Percentiles rank a stretch among this genome's conserved stretches.
These are phyloP conservation scores for Molossus alvarezi DNA, from an alignment of 2,797 vertebrate genomes.

Conservation along the genomic window DNA sequence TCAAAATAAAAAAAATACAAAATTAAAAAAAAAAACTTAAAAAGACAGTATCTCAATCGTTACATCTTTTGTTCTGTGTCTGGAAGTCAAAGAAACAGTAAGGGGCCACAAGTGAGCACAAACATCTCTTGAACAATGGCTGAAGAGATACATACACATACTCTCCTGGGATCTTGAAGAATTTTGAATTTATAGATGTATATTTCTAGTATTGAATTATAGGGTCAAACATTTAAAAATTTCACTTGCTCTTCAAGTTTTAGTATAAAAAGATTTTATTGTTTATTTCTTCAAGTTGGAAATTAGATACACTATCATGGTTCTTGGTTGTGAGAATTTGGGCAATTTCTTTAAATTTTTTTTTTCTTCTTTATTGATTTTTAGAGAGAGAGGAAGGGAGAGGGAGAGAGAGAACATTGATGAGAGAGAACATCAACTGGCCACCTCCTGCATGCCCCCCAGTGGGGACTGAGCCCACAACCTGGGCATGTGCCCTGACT, in stretches of 20 bases:
- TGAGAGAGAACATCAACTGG: too few relatives aligned
- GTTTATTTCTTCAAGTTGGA: slow-evolving; percentile 18
- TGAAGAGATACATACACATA: background rate
- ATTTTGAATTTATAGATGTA: slow-evolving; percentile 50
- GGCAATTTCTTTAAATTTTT: background rate
- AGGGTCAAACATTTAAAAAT: slow-evolving; percentile 15
- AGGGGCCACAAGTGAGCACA: background rate
- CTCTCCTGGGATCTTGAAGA: slow-evolving; percentile 23
- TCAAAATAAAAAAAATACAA: background rate
- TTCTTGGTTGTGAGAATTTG: slow-evolving; percentile 39
- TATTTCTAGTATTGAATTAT: slow-evolving; percentile 49
- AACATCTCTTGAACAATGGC: background rate
- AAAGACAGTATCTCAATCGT: background rate
- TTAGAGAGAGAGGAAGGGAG: too few relatives aligned
- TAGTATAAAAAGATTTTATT: slow-evolving; percentile 34
- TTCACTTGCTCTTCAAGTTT: slow-evolving; percentile 49
- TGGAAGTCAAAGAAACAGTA: background rate
- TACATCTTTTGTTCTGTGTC: slow-evolving; percentile 11
- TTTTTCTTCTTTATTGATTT: too few relatives aligned
- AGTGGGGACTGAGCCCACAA: too few relatives aligned
- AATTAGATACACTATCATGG: background rate
- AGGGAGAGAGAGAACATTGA: too few relatives aligned
- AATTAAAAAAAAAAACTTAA: background rate
- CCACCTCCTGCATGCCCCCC: too few relatives aligned
- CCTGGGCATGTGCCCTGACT: too few relatives aligned